A percentile compares a stretch with the other conserved stretches of the same genome.
These are phyloP conservation scores for Solea solea DNA, from an alignment of 2,113 vertebrate genomes.

Conservation along the genomic window DNA sequence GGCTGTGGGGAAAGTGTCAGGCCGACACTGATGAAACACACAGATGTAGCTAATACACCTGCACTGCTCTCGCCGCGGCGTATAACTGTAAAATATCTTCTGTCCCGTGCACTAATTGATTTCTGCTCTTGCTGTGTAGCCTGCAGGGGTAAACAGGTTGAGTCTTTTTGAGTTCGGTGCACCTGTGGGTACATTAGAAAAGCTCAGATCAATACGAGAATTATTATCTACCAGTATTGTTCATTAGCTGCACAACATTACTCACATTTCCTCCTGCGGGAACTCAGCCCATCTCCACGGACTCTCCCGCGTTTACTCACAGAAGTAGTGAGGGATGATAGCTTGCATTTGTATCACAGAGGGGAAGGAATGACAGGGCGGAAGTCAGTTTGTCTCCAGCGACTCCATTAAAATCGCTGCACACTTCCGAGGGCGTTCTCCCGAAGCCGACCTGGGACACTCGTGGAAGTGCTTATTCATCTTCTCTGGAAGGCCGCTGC, in stretches of 20 bases:
- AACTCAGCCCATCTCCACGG: neutral
- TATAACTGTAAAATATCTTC: conserved; percentile 1
- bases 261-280: conserved; percentile 14
- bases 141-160: conserved; percentile 37
- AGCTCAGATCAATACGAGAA: conserved; percentile 44
- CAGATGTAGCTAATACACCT: conserved; percentile 19
- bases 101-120: conserved; percentile 39
- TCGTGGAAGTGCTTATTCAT: conserved; percentile 33
- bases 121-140: conserved; percentile 11
- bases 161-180: neutral
- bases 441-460: neutral
- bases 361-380: too few relatives aligned
- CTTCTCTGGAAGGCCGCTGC: conserved; percentile 19
- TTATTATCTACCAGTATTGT: conserved; percentile 19
- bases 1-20: conserved; percentile 14
- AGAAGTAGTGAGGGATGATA: neutral
- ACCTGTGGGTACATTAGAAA: conserved; percentile 21
- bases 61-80: conserved; percentile 4
- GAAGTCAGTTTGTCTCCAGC: neutral
- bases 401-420: conserved; percentile 19
- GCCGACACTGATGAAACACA: conserved; percentile 29
- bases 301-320: neutral
- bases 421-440: neutral
- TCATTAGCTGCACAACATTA: conserved; percentile 21
- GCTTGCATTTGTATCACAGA: conserved; percentile 8